Base-by-base conservation (phyloP, 2,797 vertebrate species). In the Hippopotamyrus pictus region DNA sequence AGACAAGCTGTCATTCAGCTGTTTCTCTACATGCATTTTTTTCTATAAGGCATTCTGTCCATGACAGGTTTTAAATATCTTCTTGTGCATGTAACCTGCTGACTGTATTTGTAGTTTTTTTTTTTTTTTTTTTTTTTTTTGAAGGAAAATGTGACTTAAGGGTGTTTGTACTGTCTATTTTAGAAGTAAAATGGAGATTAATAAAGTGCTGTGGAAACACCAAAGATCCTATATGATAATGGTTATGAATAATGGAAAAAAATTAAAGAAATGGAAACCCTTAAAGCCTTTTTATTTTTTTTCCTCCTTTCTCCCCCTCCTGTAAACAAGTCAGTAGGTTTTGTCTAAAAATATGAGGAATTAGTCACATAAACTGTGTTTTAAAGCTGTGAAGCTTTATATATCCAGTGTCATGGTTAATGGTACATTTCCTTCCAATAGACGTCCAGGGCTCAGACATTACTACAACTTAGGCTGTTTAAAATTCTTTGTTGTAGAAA, bases 211-310 rank as follows among this genome's bases (percentile, higher is more conserved):
- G 90, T 93, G 91, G 93, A 91, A 92, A 90, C 91, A 92, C 93
- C 93, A 93, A 93, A 94, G 92, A 93, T 92, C 92, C 93, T 92
- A 91, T 92, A 92, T 91, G 90, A 89, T 88, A 86, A 83, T 89
- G 87, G 87, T 69, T 85, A 90, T 88, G 69, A 88, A 69, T 83
- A 90, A 90, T 88, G 89, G 69, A 51, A 88, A 84, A 88, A 89
- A 88, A 50, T 59, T 53, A 86, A 86, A 73, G 62, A 76, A 89
- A 89, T 44, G 86, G 65, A 87, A 89, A 50, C 33, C 44, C 25
- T 87, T 54, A 88, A 79, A 88, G 57, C 53, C 48, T 37, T 11
- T 51, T 73, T 12, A 48, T 14, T 44, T 73, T 69, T 50, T 73
- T 37, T 12, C 62, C 62, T 69, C 33, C 54, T n/a, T 11, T 48